These are phyloP conservation scores for Elymnias hypermnestra DNA, from an alignment of 1,140 invertebrate species.

Conservation along the genomic window DNA sequence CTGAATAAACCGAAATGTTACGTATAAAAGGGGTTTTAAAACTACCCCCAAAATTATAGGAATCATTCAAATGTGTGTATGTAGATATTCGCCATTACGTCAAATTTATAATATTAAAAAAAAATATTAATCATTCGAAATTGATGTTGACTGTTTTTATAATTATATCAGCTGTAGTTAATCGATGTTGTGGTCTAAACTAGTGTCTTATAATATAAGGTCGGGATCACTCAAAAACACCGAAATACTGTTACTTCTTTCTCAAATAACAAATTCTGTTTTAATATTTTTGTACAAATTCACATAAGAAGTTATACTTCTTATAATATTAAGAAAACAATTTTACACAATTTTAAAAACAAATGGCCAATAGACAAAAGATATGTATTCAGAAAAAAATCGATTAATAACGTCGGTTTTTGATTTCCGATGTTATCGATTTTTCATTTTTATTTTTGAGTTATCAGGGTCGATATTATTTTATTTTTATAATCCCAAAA, in stretches of 20 bases:
- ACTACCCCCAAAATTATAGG: constrained; percentile 44
- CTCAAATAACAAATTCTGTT: constrained; percentile 14
- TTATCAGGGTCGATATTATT: too few relatives aligned
- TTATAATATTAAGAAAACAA: constrained; percentile 16
- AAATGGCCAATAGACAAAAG: too few relatives aligned
- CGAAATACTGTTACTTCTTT: constrained; percentile 8
- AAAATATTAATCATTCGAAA: constrained; percentile 68
- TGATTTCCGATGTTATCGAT: too few relatives aligned
- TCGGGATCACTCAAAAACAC: constrained; percentile 50
- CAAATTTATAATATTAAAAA: constrained; percentile 69
- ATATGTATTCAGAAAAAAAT: too few relatives aligned
- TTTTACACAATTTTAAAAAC: too few relatives aligned
- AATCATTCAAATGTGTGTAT: constrained; percentile 63
- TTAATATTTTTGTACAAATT: constrained; percentile 23
- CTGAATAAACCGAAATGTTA: too few relatives aligned
- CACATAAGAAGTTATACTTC: constrained; percentile 11
- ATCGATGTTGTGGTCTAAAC: constrained; percentile 77
- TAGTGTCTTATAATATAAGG: constrained; percentile 71
- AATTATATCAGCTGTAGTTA: constrained; percentile 75
- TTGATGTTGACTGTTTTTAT: constrained; percentile 78
- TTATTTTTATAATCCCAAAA: too few relatives aligned
- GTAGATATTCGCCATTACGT: constrained; percentile 71
- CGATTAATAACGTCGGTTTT: too few relatives aligned
- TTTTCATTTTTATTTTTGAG: too few relatives aligned
- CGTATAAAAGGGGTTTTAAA: too few relatives aligned